Percentiles rank a stretch among this genome's conserved stretches.
These are phyloP conservation scores for Myiagra hebetior DNA, from an alignment of 2,113 vertebrate genomes.

Conservation along the genomic window DNA sequence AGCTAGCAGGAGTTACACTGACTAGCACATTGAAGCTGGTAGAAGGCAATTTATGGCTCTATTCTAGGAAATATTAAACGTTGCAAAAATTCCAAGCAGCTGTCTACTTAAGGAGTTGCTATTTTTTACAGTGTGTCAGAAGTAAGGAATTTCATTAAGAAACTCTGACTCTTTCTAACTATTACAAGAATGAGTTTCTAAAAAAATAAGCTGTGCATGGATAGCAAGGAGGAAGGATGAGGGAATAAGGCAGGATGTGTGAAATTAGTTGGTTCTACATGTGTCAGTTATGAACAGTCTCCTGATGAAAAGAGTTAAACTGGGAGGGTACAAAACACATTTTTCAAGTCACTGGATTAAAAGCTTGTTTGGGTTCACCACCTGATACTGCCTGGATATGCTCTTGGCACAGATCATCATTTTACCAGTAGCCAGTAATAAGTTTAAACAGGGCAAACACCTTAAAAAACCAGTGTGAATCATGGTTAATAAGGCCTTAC, in stretches of 20 bases:
- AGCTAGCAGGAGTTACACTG: background rate
- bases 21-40: background rate
- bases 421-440: background rate
- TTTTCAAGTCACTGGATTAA: background rate
- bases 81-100: slow-evolving; percentile 23
- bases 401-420: background rate
- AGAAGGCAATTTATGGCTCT: background rate
- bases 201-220: background rate
- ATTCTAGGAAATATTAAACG: background rate
- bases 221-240: background rate
- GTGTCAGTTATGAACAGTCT: background rate
- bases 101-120: slow-evolving; percentile 10
- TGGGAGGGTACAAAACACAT: background rate
- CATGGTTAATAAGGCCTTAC: background rate
- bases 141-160: slow-evolving; percentile 53
- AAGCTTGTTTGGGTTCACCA: background rate
- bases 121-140: slow-evolving; percentile 44
- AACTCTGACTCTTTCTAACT: background rate
- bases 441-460: background rate
- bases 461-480: background rate
- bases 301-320: background rate
- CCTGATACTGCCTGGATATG: background rate
- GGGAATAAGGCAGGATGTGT: background rate
- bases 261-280: background rate
- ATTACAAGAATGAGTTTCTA: background rate